Conservation (phyloP, 2,888 invertebrate genomes). For the Dugesia japonica region DNA sequence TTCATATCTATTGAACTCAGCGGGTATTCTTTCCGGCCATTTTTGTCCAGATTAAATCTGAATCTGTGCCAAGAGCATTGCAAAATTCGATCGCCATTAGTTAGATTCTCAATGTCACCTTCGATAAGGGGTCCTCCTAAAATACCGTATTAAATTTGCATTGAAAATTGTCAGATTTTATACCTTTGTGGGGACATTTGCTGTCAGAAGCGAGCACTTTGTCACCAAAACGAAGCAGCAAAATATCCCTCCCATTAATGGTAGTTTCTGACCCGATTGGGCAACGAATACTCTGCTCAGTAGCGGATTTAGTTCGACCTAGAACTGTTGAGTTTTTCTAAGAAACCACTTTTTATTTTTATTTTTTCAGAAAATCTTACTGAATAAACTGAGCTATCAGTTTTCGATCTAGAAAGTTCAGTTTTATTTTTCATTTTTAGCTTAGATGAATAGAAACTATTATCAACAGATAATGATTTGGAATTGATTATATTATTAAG, state of each 20-base stretch:
- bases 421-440: too few species aligned
- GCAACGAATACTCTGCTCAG: background rate
- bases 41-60: background rate
- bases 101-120: slow-evolving; percentile 23
- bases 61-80: slow-evolving; percentile 22
- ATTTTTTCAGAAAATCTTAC: too few species aligned
- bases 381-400: too few species aligned
- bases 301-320: background rate
- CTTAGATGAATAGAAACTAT: too few species aligned
- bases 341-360: too few species aligned
- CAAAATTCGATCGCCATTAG: background rate
- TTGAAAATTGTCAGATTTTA: background rate
- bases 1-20: background rate
- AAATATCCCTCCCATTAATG: background rate
- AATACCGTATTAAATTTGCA: background rate
- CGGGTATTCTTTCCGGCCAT: background rate
- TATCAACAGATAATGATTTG: too few species aligned
- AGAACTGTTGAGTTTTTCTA: background rate
- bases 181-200: slow-evolving; percentile 23
- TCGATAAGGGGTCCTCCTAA: background rate
- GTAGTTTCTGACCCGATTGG: background rate
- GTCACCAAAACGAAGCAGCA: slow-evolving; percentile 16
- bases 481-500: too few species aligned
- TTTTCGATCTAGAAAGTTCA: too few species aligned
- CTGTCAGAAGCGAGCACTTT: background rate